A percentile compares a stretch with the other conserved stretches of the same genome.
These are phyloP conservation scores for Clitarchus hookeri DNA, from an alignment of 2,888 invertebrate genomes.

Conservation along the genomic window DNA sequence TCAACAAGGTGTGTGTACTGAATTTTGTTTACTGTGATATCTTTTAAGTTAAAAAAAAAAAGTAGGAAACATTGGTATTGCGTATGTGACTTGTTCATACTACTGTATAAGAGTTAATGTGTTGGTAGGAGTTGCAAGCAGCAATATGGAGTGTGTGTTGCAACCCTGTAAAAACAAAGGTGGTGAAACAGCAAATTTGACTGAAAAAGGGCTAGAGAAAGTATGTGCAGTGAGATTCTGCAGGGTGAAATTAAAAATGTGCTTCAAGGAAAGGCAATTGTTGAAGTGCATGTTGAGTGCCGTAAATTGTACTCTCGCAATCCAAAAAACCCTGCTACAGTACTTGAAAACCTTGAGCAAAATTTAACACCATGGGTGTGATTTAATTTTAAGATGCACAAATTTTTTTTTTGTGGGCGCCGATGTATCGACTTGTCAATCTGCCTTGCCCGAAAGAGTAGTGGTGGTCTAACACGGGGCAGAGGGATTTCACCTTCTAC, in stretches of 20 bases:
- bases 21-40: no score
- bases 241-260: not conserved
- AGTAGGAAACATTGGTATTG: no score
- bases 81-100: no score
- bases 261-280: not conserved
- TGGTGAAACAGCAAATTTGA: no score
- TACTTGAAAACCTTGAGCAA: not conserved
- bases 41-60: no score
- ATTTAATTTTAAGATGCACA: not conserved
- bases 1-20: no score
- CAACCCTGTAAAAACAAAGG: not conserved
- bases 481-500: not conserved
- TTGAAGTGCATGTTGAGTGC: no score
- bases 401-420: not conserved
- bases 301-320: no score
- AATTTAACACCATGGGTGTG: not conserved
- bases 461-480: not conserved
- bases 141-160: slow-evolving; percentile 3
- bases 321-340: no score
- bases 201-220: not conserved
- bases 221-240: not conserved
- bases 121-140: no score
- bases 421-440: not conserved
- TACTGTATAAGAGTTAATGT: no score
- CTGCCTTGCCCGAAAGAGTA: not conserved